phyloP scores from a whole-genome alignment of 2,888 invertebrate genomes.

The Parnassius mnemosyne region DNA sequence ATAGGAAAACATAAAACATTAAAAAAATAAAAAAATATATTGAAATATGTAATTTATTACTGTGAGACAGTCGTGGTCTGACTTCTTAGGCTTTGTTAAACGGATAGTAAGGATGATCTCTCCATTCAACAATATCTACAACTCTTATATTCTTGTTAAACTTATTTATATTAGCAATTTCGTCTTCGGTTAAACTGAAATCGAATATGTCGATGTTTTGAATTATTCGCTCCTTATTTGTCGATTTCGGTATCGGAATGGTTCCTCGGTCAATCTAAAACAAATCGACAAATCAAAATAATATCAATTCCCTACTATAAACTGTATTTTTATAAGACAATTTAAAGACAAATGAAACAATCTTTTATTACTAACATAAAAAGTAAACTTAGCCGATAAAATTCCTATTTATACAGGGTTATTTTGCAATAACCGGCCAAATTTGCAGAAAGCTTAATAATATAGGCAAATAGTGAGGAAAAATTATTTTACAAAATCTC shows the following conservation, averaged over 20 bases:
- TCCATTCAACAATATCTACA: constrained; percentile 24
- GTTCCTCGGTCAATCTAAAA: constrained; percentile 74
- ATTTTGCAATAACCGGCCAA: too few species aligned
- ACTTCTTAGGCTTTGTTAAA: constrained; percentile 13
- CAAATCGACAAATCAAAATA: too few species aligned
- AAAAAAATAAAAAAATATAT: not conserved
- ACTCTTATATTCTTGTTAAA: constrained; percentile 61
- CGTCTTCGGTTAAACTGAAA: constrained; percentile 74
- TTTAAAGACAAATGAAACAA: too few species aligned
- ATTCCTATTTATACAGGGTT: too few species aligned
- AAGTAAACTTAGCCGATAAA: too few species aligned
- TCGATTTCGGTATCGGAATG: constrained; percentile 81
- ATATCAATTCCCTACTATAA: too few species aligned
- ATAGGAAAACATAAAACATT: not conserved
- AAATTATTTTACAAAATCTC: too few species aligned
- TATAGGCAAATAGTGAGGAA: too few species aligned
- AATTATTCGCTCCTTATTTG: constrained; percentile 70
- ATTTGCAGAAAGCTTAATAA: too few species aligned
- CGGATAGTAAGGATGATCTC: constrained; percentile 28
- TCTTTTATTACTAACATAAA: too few species aligned
- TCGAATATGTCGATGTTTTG: constrained; percentile 81
- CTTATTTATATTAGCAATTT: constrained; percentile 68
- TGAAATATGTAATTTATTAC: not conserved
- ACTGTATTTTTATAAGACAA: constrained; percentile 39
- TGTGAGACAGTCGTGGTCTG: not conserved